Conservation (phyloP, 2,888 invertebrate species). For the Machimus rusticus region DNA sequence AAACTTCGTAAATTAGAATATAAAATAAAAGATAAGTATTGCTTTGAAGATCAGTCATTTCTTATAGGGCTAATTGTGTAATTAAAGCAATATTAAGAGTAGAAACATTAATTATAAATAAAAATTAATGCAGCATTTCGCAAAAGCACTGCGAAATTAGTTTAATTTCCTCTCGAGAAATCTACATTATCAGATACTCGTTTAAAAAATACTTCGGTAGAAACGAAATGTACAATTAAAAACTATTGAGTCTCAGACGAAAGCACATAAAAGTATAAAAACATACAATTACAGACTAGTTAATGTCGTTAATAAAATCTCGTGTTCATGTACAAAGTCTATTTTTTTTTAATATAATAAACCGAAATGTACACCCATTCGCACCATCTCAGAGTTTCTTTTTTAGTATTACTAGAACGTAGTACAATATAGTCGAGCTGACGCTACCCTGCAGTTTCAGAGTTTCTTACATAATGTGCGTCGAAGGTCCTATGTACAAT, state of each 20-base stretch:
- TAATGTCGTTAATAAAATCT: conserved; percentile 44
- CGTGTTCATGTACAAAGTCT: conserved; percentile 25
- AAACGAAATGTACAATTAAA: conserved; percentile 33
- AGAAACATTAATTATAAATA: neutral
- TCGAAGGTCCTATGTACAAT: conserved; percentile 32
- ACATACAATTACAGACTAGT: conserved; percentile 45
- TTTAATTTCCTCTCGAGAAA: neutral
- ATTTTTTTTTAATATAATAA: neutral
- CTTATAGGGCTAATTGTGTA: neutral
- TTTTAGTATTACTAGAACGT: conserved; percentile 53
- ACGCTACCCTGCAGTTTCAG: neutral
- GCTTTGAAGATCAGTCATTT: neutral
- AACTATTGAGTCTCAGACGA: conserved; percentile 35
- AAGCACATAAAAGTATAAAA: conserved; percentile 48
- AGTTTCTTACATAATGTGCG: conserved; percentile 21
- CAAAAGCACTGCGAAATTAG: neutral
- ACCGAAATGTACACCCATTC: conserved; percentile 1
- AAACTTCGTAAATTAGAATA: neutral
- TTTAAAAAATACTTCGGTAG: conserved; percentile 16
- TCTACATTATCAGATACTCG: neutral
- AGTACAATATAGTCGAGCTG: conserved; percentile 49
- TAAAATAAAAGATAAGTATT: neutral
- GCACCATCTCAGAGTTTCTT: neutral
- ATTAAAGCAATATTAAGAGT: neutral
- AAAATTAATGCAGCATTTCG: neutral